Conservation (phyloP, 2,797 vertebrate genomes). For the Glyptemys insculpta region DNA sequence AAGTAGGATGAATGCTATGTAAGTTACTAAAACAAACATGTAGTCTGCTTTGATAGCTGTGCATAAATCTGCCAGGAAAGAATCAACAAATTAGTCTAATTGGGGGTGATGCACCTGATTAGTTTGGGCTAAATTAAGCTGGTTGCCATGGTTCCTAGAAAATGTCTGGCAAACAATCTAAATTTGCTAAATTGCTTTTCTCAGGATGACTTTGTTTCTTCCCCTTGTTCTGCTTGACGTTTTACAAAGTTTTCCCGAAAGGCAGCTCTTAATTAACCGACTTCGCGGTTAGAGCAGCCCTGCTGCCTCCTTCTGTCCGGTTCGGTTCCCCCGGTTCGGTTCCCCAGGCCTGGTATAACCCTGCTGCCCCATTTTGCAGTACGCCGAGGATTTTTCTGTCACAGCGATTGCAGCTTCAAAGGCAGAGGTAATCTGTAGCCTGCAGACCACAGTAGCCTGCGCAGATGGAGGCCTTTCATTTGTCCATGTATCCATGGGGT, state of each 20-base stretch:
- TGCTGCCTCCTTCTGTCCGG: background rate
- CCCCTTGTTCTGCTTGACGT: background rate
- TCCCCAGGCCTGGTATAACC: too few species aligned
- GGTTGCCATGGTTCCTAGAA: background rate
- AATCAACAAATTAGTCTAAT: background rate
- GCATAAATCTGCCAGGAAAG: background rate
- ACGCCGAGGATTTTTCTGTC: background rate
- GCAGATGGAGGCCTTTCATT: background rate
- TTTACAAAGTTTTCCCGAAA: background rate
- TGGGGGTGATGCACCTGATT: background rate
- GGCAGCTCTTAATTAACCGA: background rate
- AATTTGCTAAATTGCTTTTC: background rate
- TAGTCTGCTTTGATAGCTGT: rapidly evolving
- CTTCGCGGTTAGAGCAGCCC: background rate
- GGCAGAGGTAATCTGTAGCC: background rate
- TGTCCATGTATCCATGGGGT: background rate
- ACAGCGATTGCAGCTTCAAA: background rate
- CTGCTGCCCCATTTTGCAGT: background rate
- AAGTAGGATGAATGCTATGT: background rate
- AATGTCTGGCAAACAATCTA: background rate
- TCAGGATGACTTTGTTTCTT: background rate
- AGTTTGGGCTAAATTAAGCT: background rate
- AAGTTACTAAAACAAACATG: background rate
- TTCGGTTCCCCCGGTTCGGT: too few species aligned
- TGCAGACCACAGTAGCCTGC: background rate